Percentiles rank a stretch among this genome's conserved stretches.
These are phyloP conservation scores for Plagiodera versicolora DNA, from an alignment of 2,888 invertebrate species.

Conservation along the genomic window DNA sequence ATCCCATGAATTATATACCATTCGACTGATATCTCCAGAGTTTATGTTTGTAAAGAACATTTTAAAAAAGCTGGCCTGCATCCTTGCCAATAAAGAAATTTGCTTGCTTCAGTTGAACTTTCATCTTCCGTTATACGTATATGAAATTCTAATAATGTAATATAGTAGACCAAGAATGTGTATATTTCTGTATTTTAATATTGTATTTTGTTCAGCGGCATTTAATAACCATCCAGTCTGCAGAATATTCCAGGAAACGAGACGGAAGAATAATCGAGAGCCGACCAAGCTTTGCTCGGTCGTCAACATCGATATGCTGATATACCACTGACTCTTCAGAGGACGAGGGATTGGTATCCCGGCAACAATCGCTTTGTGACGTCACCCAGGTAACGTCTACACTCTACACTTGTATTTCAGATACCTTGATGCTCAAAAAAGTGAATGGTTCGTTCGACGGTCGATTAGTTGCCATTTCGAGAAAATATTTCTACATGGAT, in stretches of 20 bases:
- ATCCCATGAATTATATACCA: too few relatives aligned
- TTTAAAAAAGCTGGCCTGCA: too few relatives aligned
- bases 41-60: too few relatives aligned
- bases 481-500: background rate
- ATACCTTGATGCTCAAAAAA: slow-evolving; percentile 22
- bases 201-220: slow-evolving; percentile 45
- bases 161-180: slow-evolving; percentile 45
- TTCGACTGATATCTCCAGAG: too few relatives aligned
- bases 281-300: slow-evolving; percentile 42
- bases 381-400: slow-evolving; percentile 53
- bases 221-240: slow-evolving; percentile 41
- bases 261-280: slow-evolving; percentile 44
- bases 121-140: background rate
- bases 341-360: slow-evolving; percentile 52
- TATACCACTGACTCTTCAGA: slow-evolving; percentile 40
- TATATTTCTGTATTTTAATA: slow-evolving; percentile 50
- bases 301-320: slow-evolving; percentile 51
- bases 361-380: slow-evolving; percentile 55
- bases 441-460: slow-evolving; percentile 2
- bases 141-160: slow-evolving; percentile 51
- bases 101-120: background rate
- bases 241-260: slow-evolving; percentile 28
- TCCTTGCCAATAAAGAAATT: background rate
- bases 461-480: background rate
- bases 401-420: slow-evolving; percentile 29